Base-by-base conservation (phyloP, 1,140 invertebrate genomes). In the Penaeus chinensis region DNA sequence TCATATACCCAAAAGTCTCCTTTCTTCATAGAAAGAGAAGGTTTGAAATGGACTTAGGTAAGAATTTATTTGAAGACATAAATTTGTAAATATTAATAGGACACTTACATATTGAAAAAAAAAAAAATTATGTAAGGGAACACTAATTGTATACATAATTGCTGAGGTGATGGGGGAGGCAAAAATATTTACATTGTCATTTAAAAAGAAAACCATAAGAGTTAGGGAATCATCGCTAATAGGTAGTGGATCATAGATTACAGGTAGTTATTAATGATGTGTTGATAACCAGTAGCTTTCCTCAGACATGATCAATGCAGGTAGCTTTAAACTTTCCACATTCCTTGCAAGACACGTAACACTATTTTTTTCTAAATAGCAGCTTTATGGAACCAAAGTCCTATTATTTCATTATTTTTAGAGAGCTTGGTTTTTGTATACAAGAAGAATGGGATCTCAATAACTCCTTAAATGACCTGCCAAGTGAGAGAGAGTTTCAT, bases 271-370 rank as follows among this genome's bases (percentile, higher is more conserved):
- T 65, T 82, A 27, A 82, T 82, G 62, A 66, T 82, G 65, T 82
- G 32, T 82, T 66, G 65, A 47, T 69, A 66, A 66, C 62, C 65
- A 82, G 37, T 82, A 82, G 81, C 37, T 82, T 65, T 69, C 42
- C 27, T 32, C 62, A 82, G 69, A 82, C 81, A 82, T 82, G 65
- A 82, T 65, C 81, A 82, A 82, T 82, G 81, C 81, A 82, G 62
- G 69, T 82, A 82, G 81, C 81, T 82, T 82, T 82, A 82, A 82
- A 82, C 81, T 82, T 82, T 62, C 81, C 81, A 82, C 81, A 82
- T 82, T 82, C 81, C 81, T 82, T 82, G 81, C 81, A 82, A 82
- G 65, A 82, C 81, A 82, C 81, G 62, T 65, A 65, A 65, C 37
- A 66, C 47, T 65, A n/a, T 37, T 66, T 47, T 24, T 82, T 69